Conservation (phyloP, 2,888 invertebrate species). For the Cataglyphis livida region DNA sequence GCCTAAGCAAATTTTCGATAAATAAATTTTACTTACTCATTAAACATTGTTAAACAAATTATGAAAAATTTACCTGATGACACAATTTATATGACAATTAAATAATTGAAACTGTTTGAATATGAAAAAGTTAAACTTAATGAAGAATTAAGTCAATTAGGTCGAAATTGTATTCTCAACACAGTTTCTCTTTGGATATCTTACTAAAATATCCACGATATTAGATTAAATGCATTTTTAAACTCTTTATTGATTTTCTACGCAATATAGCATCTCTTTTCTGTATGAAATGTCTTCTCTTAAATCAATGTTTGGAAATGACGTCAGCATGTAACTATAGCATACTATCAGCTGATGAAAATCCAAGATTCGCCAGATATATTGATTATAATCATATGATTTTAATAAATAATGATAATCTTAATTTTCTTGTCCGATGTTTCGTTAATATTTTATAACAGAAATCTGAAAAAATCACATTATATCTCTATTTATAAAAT, state of each 20-base stretch:
- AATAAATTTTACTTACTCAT: background rate
- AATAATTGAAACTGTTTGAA: background rate
- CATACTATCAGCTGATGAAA: background rate
- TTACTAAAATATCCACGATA: background rate
- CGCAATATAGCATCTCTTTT: background rate
- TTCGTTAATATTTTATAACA: conserved; percentile 1
- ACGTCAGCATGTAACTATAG: background rate
- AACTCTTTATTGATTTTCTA: background rate
- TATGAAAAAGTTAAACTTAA: background rate
- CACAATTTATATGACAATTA: background rate
- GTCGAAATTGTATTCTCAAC: background rate
- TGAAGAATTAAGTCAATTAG: background rate
- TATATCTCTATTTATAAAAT: background rate
- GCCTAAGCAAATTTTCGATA: background rate
- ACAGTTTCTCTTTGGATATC: background rate
- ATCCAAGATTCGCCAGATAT: background rate
- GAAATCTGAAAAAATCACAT: background rate
- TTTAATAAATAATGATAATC: background rate
- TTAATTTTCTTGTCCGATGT: background rate
- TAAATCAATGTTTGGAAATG: conserved; percentile 9
- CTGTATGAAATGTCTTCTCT: background rate
- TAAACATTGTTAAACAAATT: conserved; percentile 3
- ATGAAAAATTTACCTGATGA: background rate
- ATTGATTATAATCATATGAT: background rate
- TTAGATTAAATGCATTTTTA: background rate